phyloP scores from a whole-genome alignment of 2,888 invertebrate genomes.

The Drosophila phalerata region DNA sequence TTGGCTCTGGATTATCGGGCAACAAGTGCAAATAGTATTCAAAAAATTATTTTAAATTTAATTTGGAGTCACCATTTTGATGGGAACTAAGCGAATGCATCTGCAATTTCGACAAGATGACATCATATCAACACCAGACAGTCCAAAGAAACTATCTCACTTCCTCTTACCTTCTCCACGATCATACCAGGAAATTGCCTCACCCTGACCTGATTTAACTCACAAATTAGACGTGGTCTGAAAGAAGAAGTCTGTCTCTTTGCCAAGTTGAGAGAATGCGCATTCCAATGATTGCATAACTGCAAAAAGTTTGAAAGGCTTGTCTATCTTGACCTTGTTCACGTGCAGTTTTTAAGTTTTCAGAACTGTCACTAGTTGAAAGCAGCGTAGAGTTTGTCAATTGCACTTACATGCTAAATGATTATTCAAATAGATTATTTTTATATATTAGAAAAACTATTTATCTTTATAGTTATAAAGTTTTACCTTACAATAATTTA shows the following conservation, averaged over 20 bases:
- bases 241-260: background rate
- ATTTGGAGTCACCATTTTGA: slow-evolving; percentile 6
- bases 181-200: background rate
- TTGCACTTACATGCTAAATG: background rate
- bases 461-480: no score
- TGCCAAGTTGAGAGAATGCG: background rate
- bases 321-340: slow-evolving; percentile 7
- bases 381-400: background rate
- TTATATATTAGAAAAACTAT: no score
- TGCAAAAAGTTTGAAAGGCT: background rate
- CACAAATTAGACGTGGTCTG: slow-evolving; percentile 3
- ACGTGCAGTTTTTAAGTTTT: background rate
- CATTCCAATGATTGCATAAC: background rate
- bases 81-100: background rate
- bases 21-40: slow-evolving; percentile 12
- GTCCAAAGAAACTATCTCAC: background rate
- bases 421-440: no score
- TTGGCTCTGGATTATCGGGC: background rate
- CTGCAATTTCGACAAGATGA: slow-evolving; percentile 1
- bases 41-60: background rate
- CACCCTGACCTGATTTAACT: background rate
- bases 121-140: background rate
- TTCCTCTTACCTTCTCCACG: background rate
- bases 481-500: no score
- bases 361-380: background rate